Evolutionary conservation across 2,113 vertebrate genomes (phyloP), one percentile per base, ranked within the genome.

Genomic region (Siniperca chuatsi): DNA sequence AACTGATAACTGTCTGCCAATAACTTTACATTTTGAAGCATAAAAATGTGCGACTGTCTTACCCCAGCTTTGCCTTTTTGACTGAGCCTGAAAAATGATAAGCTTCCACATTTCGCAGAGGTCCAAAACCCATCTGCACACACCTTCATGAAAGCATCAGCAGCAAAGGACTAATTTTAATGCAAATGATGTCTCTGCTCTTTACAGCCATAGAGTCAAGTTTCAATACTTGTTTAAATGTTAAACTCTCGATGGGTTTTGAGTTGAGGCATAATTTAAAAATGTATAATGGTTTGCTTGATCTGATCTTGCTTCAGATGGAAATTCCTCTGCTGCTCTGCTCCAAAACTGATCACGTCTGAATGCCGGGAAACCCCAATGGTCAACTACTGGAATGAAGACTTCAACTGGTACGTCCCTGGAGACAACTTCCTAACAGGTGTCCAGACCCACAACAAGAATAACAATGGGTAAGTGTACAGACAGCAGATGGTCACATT

Each of bases 301-400:
- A 75, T 64, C 12, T n/a, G 12, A 65, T 54, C 21, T 65, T 10
- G 13, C n/a, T 76, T 65, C 74, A 82, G 72, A 0, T 82, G 72
- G 72, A 50, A 2, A 0, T 23, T 72, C 60, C n/a, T 0, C 6
- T 84, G 82, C 68, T 84, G 75, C 75, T 21, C 67, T 11, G 21
- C 10, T 4, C 0, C 12, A 10, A 29, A 58, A 6, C 8, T 78
- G 0, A 11, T 58, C n/a, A 78, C 82, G 6, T 72, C 21, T 10
- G 68, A 84, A 11, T 78, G 82, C 6, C 21, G 13, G 16, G 54
- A 72, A 29, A 48, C 44, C 8, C 40, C 82, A 8, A 66, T 48
- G 58, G 40, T 84, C 15, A 78, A 78, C 75, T 60, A 72, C 60
- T 60, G 29, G 67, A 23, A 2, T 0, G 73, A 83, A 44, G 25